Evolutionary conservation across 2,797 vertebrate species (phyloP).

Genomic region (Enteromius radiatus): DNA sequence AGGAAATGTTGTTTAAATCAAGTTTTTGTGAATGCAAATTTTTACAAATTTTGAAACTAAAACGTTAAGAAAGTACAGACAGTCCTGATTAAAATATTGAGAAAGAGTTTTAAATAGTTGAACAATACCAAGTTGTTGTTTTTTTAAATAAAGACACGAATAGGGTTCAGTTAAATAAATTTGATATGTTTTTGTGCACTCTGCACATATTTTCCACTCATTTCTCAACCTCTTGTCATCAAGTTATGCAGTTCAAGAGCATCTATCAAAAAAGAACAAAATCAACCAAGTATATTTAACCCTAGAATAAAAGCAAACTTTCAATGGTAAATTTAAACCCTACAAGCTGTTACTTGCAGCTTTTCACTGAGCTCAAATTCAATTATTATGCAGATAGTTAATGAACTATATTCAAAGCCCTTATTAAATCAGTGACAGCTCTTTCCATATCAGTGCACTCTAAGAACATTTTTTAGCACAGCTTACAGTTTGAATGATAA

Average conservation of each 20-base stretch:
- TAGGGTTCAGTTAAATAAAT: not conserved
- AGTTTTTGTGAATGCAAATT: not conserved
- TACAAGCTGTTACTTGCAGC: not conserved
- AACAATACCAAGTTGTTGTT: not conserved
- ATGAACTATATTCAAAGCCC: not conserved
- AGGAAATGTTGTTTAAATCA: not conserved
- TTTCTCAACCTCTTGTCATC: slow-evolving; percentile 14
- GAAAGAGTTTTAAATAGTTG: not conserved
- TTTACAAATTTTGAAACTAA: not conserved
- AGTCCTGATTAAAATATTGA: not conserved
- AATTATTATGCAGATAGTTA: not conserved
- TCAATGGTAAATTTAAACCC: not conserved
- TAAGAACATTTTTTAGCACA: not conserved
- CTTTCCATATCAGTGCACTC: not conserved
- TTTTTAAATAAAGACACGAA: not conserved
- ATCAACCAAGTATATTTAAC: not conserved
- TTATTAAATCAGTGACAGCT: not conserved
- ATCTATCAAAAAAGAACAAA: slow-evolving; percentile 2
- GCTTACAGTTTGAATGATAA: not conserved
- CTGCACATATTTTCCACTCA: slow-evolving; percentile 15
- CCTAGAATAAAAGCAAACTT: not conserved
- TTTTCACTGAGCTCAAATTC: not conserved
- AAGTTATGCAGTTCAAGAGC: not conserved
- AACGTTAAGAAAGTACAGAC: not conserved
- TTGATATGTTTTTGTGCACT: not conserved